Conservation (phyloP, 2,888 invertebrate genomes). For the Perizoma flavofasciatum region DNA sequence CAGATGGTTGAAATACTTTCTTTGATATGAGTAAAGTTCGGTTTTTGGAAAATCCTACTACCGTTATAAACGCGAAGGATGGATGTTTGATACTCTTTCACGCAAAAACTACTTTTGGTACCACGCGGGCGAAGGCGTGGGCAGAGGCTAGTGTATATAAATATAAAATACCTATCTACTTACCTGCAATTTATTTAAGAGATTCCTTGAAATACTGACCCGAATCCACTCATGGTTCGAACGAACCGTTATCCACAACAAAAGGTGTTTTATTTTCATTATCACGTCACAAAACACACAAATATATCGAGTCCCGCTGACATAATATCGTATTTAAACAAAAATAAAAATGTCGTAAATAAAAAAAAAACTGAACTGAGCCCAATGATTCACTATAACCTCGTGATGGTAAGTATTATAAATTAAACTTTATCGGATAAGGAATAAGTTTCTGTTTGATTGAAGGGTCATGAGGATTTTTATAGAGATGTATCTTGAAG, state of each 20-base stretch:
- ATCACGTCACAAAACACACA: slow-evolving; percentile 54
- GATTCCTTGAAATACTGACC: slow-evolving; percentile 31
- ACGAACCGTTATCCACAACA: slow-evolving; percentile 59
- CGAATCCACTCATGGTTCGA: slow-evolving; percentile 27
- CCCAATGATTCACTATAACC: slow-evolving; percentile 72
- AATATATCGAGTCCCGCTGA: slow-evolving; percentile 62
- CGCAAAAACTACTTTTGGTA: too few relatives aligned
- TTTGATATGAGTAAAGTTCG: too few relatives aligned
- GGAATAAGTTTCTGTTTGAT: slow-evolving; percentile 44
- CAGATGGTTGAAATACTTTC: too few relatives aligned
- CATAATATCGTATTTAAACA: slow-evolving; percentile 74
- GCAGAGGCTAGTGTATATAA: neutral
- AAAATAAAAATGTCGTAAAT: slow-evolving; percentile 62
- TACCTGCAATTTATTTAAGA: neutral
- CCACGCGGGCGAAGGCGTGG: too few relatives aligned
- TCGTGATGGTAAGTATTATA: slow-evolving; percentile 34
- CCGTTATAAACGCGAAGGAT: too few relatives aligned
- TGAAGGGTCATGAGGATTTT: slow-evolving; percentile 14
- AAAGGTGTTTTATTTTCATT: slow-evolving; percentile 65
- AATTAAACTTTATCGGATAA: slow-evolving; percentile 37
- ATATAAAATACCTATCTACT: neutral
- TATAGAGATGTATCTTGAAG: slow-evolving; percentile 36
- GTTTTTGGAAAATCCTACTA: too few relatives aligned
- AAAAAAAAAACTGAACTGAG: slow-evolving; percentile 51
- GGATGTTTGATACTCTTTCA: too few relatives aligned